Conservation (phyloP, 2,797 vertebrate genomes). For the Antennarius maculatus region DNA sequence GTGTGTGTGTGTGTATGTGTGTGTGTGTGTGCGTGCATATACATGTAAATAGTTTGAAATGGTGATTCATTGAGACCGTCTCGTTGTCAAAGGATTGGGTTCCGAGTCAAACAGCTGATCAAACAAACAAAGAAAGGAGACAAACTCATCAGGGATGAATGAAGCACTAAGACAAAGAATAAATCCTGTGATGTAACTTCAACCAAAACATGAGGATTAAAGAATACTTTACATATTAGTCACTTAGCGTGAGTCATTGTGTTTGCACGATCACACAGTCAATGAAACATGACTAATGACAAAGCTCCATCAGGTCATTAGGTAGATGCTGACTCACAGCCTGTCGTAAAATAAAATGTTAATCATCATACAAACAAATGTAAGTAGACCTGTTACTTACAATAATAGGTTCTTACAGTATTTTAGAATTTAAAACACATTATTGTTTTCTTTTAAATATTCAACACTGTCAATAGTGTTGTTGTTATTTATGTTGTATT, state of each 20-base stretch:
- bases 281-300: too few relatives aligned
- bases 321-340: constrained; percentile 4
- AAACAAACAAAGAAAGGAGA: constrained; percentile 17
- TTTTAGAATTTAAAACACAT: too few relatives aligned
- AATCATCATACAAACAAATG: too few relatives aligned
- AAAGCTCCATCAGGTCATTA: not conserved
- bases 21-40: not conserved
- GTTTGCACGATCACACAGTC: not conserved
- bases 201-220: constrained; percentile 7
- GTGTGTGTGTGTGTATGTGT: not conserved
- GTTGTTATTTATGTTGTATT: too few relatives aligned
- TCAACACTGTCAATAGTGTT: too few relatives aligned
- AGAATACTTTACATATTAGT: not conserved
- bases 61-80: not conserved
- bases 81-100: constrained; percentile 4
- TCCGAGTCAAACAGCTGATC: not conserved
- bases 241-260: constrained; percentile 1
- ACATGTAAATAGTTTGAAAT: not conserved
- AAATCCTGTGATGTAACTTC: constrained; percentile 20
- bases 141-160: constrained; percentile 22
- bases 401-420: too few relatives aligned
- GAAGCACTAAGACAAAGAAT: constrained; percentile 21
- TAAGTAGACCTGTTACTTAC: too few relatives aligned
- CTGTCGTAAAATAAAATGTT: not conserved
- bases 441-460: not conserved